Evolutionary conservation across 23 tunicate genomes (phyloP).

Genomic region (Clavelina lepadiformis): DNA sequence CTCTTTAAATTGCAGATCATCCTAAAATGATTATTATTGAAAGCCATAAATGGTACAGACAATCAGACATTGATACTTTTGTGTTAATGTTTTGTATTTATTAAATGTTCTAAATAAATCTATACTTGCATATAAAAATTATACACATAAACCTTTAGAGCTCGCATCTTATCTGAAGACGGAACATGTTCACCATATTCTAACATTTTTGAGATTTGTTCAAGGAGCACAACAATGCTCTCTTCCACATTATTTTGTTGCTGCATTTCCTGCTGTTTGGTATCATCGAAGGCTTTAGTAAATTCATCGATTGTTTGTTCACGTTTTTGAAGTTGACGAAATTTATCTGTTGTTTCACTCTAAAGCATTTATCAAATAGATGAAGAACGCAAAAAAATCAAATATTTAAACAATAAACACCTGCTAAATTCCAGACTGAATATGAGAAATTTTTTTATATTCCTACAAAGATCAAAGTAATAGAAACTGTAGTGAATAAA

Average conservation of each 20-base stretch:
- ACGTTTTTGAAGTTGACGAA: conserved; percentile 74
- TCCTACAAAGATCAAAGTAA: too few relatives aligned
- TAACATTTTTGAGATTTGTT: conserved; percentile 46
- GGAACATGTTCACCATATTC: conserved; percentile 53
- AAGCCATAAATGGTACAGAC: neutral
- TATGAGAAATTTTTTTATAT: too few relatives aligned
- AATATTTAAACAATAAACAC: too few relatives aligned
- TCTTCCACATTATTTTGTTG: conserved; percentile 57
- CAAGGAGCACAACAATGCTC: conserved; percentile 64
- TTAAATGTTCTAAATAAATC: too few relatives aligned
- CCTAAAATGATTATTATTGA: conserved; percentile 27
- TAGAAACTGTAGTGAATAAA: too few relatives aligned
- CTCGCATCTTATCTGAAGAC: conserved; percentile 40
- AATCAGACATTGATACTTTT: neutral
- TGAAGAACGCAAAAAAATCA: neutral
- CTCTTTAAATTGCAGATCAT: conserved; percentile 85
- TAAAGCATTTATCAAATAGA: neutral
- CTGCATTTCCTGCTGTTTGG: conserved; percentile 28
- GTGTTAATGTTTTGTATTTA: too few relatives aligned
- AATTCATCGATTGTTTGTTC: conserved; percentile 67
- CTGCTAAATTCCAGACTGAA: too few relatives aligned
- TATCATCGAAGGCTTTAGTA: conserved; percentile 34
- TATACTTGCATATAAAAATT: too few relatives aligned
- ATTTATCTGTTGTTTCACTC: conserved; percentile 65
- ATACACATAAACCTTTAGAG: conserved; percentile 30